phyloP scores from a whole-genome alignment of 2,797 vertebrate genomes.

The Labroides dimidiatus region DNA sequence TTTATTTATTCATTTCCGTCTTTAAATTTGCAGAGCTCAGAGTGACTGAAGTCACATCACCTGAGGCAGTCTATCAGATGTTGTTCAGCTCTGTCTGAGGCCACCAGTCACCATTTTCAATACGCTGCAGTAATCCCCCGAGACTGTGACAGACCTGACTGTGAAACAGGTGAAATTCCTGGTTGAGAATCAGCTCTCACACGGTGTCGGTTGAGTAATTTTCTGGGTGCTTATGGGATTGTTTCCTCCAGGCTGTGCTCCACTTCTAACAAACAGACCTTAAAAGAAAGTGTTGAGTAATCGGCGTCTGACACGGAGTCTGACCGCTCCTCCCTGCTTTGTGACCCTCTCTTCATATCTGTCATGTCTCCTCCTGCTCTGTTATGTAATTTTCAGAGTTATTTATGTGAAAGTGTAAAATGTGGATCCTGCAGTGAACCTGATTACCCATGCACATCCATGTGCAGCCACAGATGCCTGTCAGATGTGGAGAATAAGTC shows the following conservation, averaged over 20 bases:
- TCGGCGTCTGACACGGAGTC: not conserved
- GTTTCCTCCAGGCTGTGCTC: not conserved
- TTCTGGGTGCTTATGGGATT: not conserved
- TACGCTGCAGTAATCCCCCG: not conserved
- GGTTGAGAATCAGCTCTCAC: not conserved
- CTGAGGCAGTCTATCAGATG: not conserved
- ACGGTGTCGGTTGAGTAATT: not conserved
- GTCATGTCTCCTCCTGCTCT: not conserved
- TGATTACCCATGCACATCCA: constrained; percentile 75
- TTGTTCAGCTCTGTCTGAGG: not conserved
- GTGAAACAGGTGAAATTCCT: not conserved
- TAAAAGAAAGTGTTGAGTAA: not conserved
- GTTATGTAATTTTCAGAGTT: constrained; percentile 25
- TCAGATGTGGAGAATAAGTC: constrained; percentile 68
- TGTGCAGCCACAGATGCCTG: constrained; percentile 77
- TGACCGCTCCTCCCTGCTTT: constrained; percentile 1
- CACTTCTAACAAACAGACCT: not conserved
- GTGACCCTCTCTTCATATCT: not conserved
- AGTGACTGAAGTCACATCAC: not conserved
- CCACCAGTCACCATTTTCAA: not conserved
- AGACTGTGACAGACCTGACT: not conserved
- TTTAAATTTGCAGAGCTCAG: too few relatives aligned
- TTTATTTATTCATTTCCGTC: too few relatives aligned
- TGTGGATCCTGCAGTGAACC: constrained; percentile 60
- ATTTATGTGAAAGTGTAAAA: constrained; percentile 38